phyloP scores from a whole-genome alignment of 2,113 vertebrate species.

The Delphinus delphis region DNA sequence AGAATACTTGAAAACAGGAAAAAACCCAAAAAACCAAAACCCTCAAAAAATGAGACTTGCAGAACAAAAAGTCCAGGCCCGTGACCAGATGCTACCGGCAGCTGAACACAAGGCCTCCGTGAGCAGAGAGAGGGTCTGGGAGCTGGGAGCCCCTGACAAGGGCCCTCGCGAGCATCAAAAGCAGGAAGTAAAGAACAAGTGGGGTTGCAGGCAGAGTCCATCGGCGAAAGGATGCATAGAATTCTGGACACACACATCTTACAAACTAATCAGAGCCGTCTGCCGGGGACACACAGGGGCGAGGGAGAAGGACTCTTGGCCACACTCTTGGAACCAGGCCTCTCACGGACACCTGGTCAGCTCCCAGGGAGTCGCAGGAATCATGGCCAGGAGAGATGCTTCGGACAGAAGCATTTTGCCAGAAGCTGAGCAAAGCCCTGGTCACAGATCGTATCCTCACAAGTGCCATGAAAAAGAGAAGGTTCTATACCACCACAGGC shows the following conservation, averaged over 20 bases:
- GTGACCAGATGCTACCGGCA: neutral
- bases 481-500: neutral
- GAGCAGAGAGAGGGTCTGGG: neutral
- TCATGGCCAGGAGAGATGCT: neutral
- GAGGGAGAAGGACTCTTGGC: neutral
- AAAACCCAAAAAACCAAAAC: neutral
- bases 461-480: neutral
- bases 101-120: fast-evolving
- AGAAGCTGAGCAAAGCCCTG: neutral
- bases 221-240: fast-evolving
- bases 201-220: too few species aligned
- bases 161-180: neutral
- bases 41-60: neutral
- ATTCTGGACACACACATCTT: fast-evolving
- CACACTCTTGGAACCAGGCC: neutral
- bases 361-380: neutral
- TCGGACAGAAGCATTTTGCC: neutral
- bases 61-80: neutral
- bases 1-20: constrained; percentile 34
- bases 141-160: fast-evolving
- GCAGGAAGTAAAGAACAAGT: neutral
- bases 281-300: neutral
- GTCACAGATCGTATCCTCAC: neutral
- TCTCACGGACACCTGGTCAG: fast-evolving
- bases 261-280: neutral